These are phyloP conservation scores for Chloropsis cyanopogon DNA, from an alignment of 2,113 vertebrate species.

Conservation along the genomic window DNA sequence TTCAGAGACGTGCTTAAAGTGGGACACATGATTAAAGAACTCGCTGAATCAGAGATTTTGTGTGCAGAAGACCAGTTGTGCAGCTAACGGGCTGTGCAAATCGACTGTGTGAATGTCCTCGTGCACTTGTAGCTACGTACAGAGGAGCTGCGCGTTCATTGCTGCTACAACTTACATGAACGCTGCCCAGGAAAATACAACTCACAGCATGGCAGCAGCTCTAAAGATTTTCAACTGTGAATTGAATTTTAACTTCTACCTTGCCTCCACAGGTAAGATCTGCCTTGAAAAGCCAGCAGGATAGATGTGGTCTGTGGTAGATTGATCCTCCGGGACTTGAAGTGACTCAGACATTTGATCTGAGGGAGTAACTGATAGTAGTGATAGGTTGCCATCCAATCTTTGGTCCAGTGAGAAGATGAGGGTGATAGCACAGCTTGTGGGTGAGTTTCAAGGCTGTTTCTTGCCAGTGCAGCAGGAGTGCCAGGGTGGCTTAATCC, in stretches of 20 bases:
- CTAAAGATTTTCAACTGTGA: not conserved
- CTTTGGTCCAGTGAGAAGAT: not conserved
- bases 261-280: not conserved
- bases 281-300: not conserved
- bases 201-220: not conserved
- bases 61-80: constrained; percentile 46
- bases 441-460: not conserved
- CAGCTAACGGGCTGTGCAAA: constrained; percentile 29
- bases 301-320: not conserved
- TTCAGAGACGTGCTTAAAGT: not conserved
- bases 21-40: constrained; percentile 15
- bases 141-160: not conserved
- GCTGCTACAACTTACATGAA: not conserved
- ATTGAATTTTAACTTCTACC: not conserved
- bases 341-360: constrained; percentile 15
- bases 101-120: not conserved
- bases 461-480: not conserved
- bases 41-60: constrained; percentile 55
- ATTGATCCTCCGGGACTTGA: not conserved
- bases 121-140: not conserved
- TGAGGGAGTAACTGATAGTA: not conserved
- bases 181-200: accelerated
- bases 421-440: not conserved
- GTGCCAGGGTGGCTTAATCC: not conserved
- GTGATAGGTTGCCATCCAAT: not conserved